Evolutionary conservation across 2,113 vertebrate species (phyloP), one percentile per base, ranked within the genome.

Genomic region (Theropithecus gelada): DNA sequence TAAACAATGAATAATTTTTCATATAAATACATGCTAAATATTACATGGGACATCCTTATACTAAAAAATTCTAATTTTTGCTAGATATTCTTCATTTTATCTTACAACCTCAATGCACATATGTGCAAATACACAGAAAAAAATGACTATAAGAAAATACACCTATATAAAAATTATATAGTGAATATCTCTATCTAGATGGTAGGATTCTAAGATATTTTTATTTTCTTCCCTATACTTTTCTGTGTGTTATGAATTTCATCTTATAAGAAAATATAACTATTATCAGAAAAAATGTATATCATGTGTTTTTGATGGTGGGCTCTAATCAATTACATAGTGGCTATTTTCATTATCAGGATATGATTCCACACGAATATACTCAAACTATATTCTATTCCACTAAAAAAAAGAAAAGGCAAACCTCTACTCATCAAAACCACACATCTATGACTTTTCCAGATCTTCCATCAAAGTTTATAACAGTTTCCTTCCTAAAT

Each of bases 241-340:
- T 83, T 59, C 14, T 92, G 13, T 76, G 27, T 66, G 72, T 86
- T 82, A 92, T 64, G 94, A 92, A 92, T 93, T 92, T 94, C 14
- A 40, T 27, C 6, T 95, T 93, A 87, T 55, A 35, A 84, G 2
- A 8, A 88, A 85, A 88, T 90, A 84, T 23, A 97, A 55, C 35
- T 87, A 57, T 57, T 14, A 89, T 73, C 17, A 52, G 12, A 76
- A 89, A 90, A 90, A 86, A 59, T 78, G 1, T 68, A 91, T 78
- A 70, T 25, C 22, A 5, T 91, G 11, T 85, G 22, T 18, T 95
- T 95, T 82, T 38, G 32, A 78, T 55, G 22, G 6, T 88, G 38
- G 83, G 18, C 32, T 88, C 61, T 25, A 40, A 80, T 14, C 50
- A 75, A 43, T 55, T 76, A 30, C 50, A 86, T 40, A 79, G 5